phyloP scores from a whole-genome alignment of 2,888 invertebrate species.

The Lycia hirtaria region DNA sequence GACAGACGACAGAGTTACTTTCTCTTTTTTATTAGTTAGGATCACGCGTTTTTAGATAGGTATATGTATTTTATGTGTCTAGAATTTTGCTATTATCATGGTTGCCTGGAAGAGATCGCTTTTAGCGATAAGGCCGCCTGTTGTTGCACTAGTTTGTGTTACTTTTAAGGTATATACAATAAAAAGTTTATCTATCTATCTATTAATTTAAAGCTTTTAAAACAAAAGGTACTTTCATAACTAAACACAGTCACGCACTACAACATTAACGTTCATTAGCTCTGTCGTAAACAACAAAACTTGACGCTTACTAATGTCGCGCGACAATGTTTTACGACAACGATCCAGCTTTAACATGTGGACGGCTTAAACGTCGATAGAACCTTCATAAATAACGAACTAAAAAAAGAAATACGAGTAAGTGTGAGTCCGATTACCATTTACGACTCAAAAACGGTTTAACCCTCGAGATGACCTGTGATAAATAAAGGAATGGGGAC shows the following conservation, averaged over 20 bases:
- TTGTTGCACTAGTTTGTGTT: too few species aligned
- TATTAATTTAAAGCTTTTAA: too few species aligned
- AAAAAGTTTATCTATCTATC: too few species aligned
- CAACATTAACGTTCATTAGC: slow-evolving; percentile 68
- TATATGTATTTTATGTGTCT: not conserved
- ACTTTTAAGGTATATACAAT: too few species aligned
- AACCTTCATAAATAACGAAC: slow-evolving; percentile 57
- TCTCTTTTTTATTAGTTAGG: too few species aligned
- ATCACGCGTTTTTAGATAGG: too few species aligned
- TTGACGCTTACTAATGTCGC: slow-evolving; percentile 76
- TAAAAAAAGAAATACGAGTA: slow-evolving; percentile 43
- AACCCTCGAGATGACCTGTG: slow-evolving; percentile 29
- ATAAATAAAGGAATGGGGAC: slow-evolving; percentile 22
- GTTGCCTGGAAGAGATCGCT: too few species aligned
- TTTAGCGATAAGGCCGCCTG: too few species aligned
- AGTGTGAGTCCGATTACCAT: slow-evolving; percentile 57
- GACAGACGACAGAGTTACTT: too few species aligned
- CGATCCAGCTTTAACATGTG: slow-evolving; percentile 57
- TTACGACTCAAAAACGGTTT: slow-evolving; percentile 46
- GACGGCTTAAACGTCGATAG: slow-evolving; percentile 55
- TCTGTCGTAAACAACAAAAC: slow-evolving; percentile 75
- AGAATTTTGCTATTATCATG: not conserved
- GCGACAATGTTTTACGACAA: slow-evolving; percentile 70
- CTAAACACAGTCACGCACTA: slow-evolving; percentile 55
- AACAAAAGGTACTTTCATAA: too few species aligned